These are phyloP conservation scores for Umimayanthus kanabou DNA, from an alignment of 92 coral and sea anemone genomes.

Conservation along the genomic window DNA sequence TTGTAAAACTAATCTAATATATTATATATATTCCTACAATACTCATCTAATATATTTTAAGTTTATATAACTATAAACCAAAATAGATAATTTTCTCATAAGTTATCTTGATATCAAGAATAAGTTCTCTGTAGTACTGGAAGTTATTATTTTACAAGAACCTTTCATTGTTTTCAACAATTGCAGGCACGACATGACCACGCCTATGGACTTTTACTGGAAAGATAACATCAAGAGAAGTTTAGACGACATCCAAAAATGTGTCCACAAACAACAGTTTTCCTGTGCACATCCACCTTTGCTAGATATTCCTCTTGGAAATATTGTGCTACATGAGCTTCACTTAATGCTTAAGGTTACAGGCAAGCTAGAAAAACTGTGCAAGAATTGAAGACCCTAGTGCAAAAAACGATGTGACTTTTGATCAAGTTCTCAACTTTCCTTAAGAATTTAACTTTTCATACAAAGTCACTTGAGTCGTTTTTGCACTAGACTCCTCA, in stretches of 20 bases:
- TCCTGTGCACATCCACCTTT: conserved; percentile 66
- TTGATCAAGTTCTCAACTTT: no score
- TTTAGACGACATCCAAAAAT: conserved; percentile 41
- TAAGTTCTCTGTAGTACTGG: no score
- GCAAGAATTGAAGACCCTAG: no score
- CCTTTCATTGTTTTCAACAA: conserved; percentile 17
- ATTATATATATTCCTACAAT: no score
- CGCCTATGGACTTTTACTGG: conserved; percentile 55
- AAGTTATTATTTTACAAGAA: background rate
- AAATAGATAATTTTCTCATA: background rate
- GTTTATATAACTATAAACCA: background rate
- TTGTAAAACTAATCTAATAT: no score
- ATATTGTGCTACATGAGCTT: conserved; percentile 71
- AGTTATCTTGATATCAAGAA: no score
- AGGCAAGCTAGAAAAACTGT: conserved; percentile 34
- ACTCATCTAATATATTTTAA: background rate
- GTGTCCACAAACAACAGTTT: conserved; percentile 40
- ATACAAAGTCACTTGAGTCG: no score
- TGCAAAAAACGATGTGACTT: no score
- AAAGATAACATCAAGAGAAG: conserved; percentile 48
- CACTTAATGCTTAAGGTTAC: conserved; percentile 71
- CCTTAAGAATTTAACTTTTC: no score
- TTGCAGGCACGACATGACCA: conserved; percentile 61
- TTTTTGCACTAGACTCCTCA: no score
- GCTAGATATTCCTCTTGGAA: conserved; percentile 53